Base-by-base conservation (phyloP, 64 coral and sea anemone genomes). In the Exaiptasia diaphana region DNA sequence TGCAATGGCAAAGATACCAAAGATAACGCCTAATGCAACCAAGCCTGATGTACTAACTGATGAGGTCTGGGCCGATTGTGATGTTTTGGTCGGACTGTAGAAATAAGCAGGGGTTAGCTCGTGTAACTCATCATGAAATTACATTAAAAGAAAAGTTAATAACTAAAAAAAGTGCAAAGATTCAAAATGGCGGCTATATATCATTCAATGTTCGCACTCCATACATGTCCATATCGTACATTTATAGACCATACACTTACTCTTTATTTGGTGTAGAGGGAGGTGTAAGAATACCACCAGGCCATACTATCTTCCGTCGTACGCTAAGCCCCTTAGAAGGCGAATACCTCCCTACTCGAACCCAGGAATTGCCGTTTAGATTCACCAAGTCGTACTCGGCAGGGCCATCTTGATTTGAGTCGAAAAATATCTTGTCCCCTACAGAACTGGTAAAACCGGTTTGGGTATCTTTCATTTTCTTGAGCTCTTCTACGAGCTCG, bases 371-470 rank as follows among this genome's bases (percentile, higher is more conserved):
- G 0, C 83, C 95, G 15, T 93, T 99, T 28, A 99, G 76, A 80
- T 99, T 99, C 12, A 99, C 95, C 8, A 99, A 21, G 64, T 99
- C 95, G 38, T 93, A 99, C 35, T 65, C 61, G 10, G 85, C 86
- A 0, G 80, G 80, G 9, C 85, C 90, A 26, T 99, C 90, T 67
- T 99, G 95, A 31, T 88, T 75, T 17, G 74, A 65, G 65, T 92
- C 85, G 68, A 99, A 99, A 36, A 85, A 93, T 53, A 82, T 77
- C 72, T 93, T 92, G 5, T 62, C 74, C 5, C 77, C 90, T 4
- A 87, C 64, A 0, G 95, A 55, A 15, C 95, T 89, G 10, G 92
- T 86, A 49, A 93, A 99, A 22, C 95, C 95, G 14, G 84, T 93
- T 6, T 83, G 78, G 4, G 73, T 46, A 59, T 93, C 74, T 32